Evolutionary conservation across 2,797 vertebrate species (phyloP), one percentile per base, ranked within the genome.

Genomic region (Danio aesculapii): DNA sequence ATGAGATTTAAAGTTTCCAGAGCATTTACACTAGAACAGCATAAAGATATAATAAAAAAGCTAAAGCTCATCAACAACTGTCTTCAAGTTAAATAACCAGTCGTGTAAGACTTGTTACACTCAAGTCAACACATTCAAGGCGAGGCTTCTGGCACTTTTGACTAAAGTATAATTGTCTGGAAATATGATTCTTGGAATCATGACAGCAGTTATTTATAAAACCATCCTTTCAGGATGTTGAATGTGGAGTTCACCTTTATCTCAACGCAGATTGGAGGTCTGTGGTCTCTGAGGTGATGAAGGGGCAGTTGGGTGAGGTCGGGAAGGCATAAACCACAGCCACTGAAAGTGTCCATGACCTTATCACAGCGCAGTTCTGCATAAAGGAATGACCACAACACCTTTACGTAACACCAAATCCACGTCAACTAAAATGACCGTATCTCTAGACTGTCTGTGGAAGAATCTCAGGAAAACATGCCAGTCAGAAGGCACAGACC

Each of bases 301-400:
- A 93, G 93, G 66, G 93, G 89, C 67, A 97, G 95, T 83, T 95
- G 93, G 11, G 98, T 98, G 58, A 99, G 95, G 85, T 99, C 97
- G 70, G 98, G 97, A 89, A 99, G 95, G 92, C 96, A 98, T 90
- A 98, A 93, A 4, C 97, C 97, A 6, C 96, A 98, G 71, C 98
- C 96, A 47, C 97, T 99, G 75, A 96, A 96, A 11, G 96, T 95
- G 90, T 99, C 98, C 95, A 99, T 96, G 81, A 98, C 96, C 88
- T 99, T 99, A 81, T 98, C 95, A 87, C 97, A 98, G 84, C 97
- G 96, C 87, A 96, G 96, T 63, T 94, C 98, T 99, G 88, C 71
- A 6, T 55, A 16, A 59, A n/a, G 39, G 16, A 74, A 77, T 44
- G 0, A 30, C 41, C 47, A 80, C 6, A 59, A 53, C 52, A 75